These are phyloP conservation scores for Liparis tanakae DNA, from an alignment of 2,797 vertebrate genomes.

Conservation along the genomic window DNA sequence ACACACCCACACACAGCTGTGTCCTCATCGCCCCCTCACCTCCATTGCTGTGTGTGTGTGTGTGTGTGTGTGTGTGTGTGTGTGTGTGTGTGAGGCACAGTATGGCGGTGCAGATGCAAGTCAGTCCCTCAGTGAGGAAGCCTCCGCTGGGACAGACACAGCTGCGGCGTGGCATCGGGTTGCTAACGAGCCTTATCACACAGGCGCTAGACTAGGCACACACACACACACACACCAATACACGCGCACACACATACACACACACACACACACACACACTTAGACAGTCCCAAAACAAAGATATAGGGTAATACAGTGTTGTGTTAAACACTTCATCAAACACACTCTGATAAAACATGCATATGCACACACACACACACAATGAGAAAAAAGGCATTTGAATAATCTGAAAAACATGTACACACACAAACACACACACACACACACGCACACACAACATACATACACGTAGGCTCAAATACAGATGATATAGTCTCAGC, in stretches of 20 bases:
- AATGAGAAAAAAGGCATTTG: neutral
- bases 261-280: constrained; percentile 19
- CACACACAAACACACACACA: neutral
- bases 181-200: constrained; percentile 82
- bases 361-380: neutral
- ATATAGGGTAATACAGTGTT: constrained; percentile 5
- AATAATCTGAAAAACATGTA: neutral
- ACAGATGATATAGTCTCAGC: neutral
- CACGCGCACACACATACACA: constrained; percentile 20
- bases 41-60: constrained; percentile 19
- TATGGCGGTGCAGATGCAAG: constrained; percentile 72
- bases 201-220: constrained; percentile 51
- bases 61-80: constrained; percentile 30
- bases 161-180: constrained; percentile 78
- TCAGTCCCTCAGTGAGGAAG: constrained; percentile 67
- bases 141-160: constrained; percentile 75
- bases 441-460: neutral
- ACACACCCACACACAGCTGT: constrained; percentile 28
- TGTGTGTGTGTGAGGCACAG: constrained; percentile 57
- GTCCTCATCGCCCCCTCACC: too few species aligned
- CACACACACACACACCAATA: constrained; percentile 9
- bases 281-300: constrained; percentile 26
- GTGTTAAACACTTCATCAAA: constrained; percentile 18
- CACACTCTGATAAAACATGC: constrained; percentile 13
- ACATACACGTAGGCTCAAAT: neutral